A percentile compares a stretch with the other conserved stretches of the same genome.
Evolutionary conservation across 1,140 invertebrate species (phyloP).

Genomic region (Drosophila equinoxialis): DNA sequence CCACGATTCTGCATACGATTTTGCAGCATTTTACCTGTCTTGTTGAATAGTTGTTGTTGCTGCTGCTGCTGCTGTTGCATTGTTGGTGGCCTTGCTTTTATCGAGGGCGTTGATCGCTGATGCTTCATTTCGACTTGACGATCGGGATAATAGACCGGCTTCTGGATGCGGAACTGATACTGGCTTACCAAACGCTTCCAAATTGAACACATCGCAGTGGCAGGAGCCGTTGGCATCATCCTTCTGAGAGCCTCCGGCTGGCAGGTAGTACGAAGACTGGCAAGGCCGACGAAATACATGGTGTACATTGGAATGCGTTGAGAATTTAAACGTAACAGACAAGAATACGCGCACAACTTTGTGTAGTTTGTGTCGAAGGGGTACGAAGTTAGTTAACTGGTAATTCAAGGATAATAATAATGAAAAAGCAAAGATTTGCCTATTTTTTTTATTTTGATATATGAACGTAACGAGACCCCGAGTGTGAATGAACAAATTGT

Average conservation of each 20-base stretch:
- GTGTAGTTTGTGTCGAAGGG: not conserved
- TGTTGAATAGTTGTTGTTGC: conserved; percentile 3
- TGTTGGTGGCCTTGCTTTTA: conserved; percentile 43
- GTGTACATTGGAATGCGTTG: conserved; percentile 22
- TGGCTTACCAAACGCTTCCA: conserved; percentile 49
- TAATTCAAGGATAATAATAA: not conserved
- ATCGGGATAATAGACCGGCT: conserved; percentile 67
- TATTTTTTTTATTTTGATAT: not conserved
- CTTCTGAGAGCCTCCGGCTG: not conserved
- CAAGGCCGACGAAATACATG: not conserved
- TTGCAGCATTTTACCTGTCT: conserved; percentile 31
- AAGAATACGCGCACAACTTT: conserved; percentile 11
- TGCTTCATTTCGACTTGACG: conserved; percentile 28
- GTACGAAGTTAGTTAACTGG: not conserved
- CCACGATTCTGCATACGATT: conserved; percentile 43
- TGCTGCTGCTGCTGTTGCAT: not conserved
- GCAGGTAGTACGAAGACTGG: not conserved
- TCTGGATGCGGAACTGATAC: conserved; percentile 66
- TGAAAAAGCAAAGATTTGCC: not conserved
- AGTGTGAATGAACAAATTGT: conserved; percentile 15
- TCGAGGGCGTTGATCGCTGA: not conserved
- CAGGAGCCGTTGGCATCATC: not conserved
- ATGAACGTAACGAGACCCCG: conserved; percentile 11
- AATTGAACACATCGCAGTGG: not conserved
- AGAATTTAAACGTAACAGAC: conserved; percentile 60